These are phyloP conservation scores for Bombus fervidus DNA, from an alignment of 1,140 invertebrate genomes.

Conservation along the genomic window DNA sequence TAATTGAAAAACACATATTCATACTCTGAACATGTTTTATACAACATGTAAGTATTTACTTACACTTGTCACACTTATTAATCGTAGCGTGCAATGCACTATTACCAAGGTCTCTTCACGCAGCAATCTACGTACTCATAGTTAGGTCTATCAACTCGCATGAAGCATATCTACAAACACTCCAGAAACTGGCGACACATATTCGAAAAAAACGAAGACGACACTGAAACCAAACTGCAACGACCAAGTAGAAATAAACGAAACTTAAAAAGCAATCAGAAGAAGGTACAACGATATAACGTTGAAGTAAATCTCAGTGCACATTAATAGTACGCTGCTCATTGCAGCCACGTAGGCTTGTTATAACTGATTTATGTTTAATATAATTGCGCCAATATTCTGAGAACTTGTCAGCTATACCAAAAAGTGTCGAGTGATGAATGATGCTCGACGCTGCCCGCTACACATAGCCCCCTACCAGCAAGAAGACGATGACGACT, in stretches of 20 bases:
- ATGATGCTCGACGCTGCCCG: slow-evolving; percentile 61
- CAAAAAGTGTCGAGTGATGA: slow-evolving; percentile 71
- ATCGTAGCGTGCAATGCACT: background rate
- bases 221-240: background rate
- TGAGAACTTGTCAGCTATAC: slow-evolving; percentile 63
- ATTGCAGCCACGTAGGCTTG: slow-evolving; percentile 62
- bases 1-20: background rate
- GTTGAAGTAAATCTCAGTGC: slow-evolving; percentile 17
- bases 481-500: slow-evolving; percentile 59
- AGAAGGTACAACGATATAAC: background rate
- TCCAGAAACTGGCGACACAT: background rate
- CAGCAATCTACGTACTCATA: background rate
- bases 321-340: slow-evolving; percentile 54
- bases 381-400: slow-evolving; percentile 71
- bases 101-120: background rate
- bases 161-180: slow-evolving; percentile 4
- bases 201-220: background rate
- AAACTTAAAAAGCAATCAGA: background rate
- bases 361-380: slow-evolving; percentile 77
- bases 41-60: background rate
- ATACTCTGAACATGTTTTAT: no score
- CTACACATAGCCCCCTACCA: slow-evolving; percentile 33
- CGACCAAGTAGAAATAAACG: no score
- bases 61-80: no score
- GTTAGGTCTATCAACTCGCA: background rate